Percentiles rank a stretch among this genome's conserved stretches.
These are phyloP conservation scores for Ctenopoma kingsleyae DNA, from an alignment of 2,797 vertebrate species.

Conservation along the genomic window DNA sequence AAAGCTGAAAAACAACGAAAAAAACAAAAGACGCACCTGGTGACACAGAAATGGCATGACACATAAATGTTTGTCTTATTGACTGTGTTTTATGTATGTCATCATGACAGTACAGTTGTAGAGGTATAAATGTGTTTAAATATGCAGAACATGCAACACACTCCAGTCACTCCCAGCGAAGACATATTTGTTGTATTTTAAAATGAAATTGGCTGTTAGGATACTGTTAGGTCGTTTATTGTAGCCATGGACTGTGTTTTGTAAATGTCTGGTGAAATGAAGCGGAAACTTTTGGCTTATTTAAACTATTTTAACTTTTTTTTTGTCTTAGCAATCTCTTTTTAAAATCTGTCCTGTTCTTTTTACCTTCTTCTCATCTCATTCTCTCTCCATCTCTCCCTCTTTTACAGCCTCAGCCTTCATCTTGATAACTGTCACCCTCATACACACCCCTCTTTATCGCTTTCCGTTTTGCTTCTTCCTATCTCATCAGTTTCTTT, in stretches of 20 bases:
- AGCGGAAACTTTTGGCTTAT: conserved; percentile 13
- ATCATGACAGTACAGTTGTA: conserved; percentile 17
- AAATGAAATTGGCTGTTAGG: conserved; percentile 18
- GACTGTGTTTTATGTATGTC: not conserved
- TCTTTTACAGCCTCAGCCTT: conserved; percentile 36
- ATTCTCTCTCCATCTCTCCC: not conserved
- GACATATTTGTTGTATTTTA: conserved; percentile 17
- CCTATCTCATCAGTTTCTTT: conserved; percentile 50
- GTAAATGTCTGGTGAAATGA: conserved; percentile 30
- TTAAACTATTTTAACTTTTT: not conserved
- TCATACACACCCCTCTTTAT: conserved; percentile 36
- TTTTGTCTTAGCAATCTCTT: conserved; percentile 29
- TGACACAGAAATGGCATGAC: not conserved
- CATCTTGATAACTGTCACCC: conserved; percentile 39
- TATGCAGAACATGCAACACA: not conserved
- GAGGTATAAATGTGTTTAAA: conserved; percentile 1
- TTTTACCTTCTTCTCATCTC: conserved; percentile 5
- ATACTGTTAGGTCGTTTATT: conserved; percentile 28
- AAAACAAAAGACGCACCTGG: too few relatives aligned
- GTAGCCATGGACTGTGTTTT: conserved; percentile 7
- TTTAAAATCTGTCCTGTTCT: conserved; percentile 24
- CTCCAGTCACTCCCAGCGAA: not conserved
- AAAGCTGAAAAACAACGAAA: too few relatives aligned
- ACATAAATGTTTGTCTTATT: conserved; percentile 5
- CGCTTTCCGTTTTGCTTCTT: conserved; percentile 41